Percentiles rank a stretch among this genome's conserved stretches.
Conservation (phyloP, 2,797 vertebrate genomes). For the Streptopelia turtur region DNA sequence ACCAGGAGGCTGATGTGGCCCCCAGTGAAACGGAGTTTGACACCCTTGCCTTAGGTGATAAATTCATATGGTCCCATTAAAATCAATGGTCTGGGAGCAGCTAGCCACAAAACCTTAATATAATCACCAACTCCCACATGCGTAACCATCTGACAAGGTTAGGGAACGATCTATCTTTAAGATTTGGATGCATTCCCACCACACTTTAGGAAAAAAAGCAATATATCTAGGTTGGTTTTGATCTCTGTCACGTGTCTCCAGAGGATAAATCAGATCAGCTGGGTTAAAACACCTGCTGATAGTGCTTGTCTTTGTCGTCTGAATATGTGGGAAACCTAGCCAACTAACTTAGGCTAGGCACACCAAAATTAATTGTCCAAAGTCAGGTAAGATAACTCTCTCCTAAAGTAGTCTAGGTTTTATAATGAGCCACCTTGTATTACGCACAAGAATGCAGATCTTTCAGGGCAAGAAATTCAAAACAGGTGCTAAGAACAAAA, state of each 20-base stretch:
- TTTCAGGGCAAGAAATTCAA: constrained; percentile 30
- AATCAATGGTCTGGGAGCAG: not conserved
- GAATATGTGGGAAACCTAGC: not conserved
- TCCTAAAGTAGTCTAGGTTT: not conserved
- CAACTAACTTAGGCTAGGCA: not conserved
- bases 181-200: not conserved
- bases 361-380: not conserved
- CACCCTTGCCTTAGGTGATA: not conserved
- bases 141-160: not conserved
- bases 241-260: not conserved
- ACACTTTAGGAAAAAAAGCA: not conserved
- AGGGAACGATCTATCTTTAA: not conserved
- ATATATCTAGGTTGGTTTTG: not conserved
- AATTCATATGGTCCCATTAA: not conserved
- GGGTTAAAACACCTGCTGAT: not conserved
- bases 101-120: not conserved
- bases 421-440: not conserved
- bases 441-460: not conserved
- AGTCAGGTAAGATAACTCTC: not conserved
- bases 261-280: not conserved
- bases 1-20: too few species aligned
- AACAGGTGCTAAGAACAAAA: constrained; percentile 32
- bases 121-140: not conserved
- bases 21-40: too few species aligned
- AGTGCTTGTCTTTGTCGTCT: not conserved